These are phyloP conservation scores for Onychorhynchus coronatus DNA, from an alignment of 2,113 vertebrate genomes.

Conservation along the genomic window DNA sequence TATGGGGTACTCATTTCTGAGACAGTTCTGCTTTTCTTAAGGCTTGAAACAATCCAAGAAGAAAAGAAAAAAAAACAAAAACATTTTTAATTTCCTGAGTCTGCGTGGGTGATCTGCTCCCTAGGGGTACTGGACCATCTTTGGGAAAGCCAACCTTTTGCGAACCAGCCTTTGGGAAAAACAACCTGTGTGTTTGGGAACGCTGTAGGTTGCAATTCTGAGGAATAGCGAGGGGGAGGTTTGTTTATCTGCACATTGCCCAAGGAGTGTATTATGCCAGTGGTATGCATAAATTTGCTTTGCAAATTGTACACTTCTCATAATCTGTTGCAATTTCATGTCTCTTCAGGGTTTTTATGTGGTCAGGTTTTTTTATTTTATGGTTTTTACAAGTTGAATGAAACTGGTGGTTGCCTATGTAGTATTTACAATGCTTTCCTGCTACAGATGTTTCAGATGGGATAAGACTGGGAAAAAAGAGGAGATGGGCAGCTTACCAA, in stretches of 20 bases:
- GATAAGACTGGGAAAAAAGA: not conserved
- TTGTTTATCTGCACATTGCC: not conserved
- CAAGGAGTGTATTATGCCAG: not conserved
- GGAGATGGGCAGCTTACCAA: not conserved
- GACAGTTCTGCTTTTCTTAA: not conserved
- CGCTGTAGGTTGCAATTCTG: not conserved
- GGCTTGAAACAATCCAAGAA: not conserved
- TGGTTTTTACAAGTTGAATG: not conserved
- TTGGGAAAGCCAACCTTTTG: not conserved
- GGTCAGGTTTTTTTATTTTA: not conserved
- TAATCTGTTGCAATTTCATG: not conserved
- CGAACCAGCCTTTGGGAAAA: not conserved
- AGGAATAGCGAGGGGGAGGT: not conserved
- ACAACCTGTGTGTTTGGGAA: not conserved
- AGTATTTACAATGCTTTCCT: not conserved
- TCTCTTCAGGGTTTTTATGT: not conserved
- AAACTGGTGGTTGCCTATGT: not conserved
- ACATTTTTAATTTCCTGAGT: slow-evolving; percentile 23
- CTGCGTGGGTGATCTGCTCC: not conserved
- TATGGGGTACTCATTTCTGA: not conserved
- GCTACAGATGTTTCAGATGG: not conserved
- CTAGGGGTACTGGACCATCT: not conserved
- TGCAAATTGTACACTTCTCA: not conserved
- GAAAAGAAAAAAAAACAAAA: not conserved
- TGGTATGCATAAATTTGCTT: not conserved